Percentiles rank a stretch among this genome's conserved stretches.
Evolutionary conservation across 1,140 invertebrate species (phyloP).

Genomic region (Drosophila sechellia): DNA sequence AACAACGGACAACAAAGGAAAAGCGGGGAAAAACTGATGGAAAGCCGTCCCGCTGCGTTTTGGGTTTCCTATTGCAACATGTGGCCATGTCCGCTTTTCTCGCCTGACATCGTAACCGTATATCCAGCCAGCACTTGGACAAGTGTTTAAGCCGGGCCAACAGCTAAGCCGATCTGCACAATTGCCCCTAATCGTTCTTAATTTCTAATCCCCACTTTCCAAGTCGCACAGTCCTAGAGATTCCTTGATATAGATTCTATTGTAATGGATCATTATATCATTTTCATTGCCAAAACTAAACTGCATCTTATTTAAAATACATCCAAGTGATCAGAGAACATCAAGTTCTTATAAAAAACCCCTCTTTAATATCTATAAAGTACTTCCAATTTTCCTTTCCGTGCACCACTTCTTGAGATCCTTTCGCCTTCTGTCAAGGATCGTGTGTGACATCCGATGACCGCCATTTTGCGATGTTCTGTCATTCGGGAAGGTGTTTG

Average conservation of each 20-base stretch:
- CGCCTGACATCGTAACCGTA: background rate
- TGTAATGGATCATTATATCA: background rate
- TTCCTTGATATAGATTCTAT: background rate
- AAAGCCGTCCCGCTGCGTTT: conserved; percentile 61
- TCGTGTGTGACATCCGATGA: conserved; percentile 41
- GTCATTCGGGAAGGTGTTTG: conserved; percentile 60
- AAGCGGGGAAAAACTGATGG: conserved; percentile 21
- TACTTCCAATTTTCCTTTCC: background rate
- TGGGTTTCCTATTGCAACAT: conserved; percentile 48
- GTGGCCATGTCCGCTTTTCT: conserved; percentile 28
- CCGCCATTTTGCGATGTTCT: conserved; percentile 51
- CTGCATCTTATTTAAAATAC: too few relatives aligned
- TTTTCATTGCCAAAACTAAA: background rate
- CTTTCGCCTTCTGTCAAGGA: conserved; percentile 24
- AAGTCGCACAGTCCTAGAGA: background rate
- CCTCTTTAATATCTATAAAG: background rate
- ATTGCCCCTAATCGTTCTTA: conserved; percentile 57
- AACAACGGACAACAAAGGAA: conserved; percentile 23
- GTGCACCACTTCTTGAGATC: background rate
- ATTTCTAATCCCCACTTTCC: conserved; percentile 44
- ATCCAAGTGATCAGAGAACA: too few relatives aligned
- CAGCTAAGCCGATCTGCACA: conserved; percentile 63
- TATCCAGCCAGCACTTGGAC: conserved; percentile 34
- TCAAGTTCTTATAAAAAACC: background rate
- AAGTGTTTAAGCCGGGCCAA: conserved; percentile 71